Evolutionary conservation across 2,888 invertebrate genomes (phyloP).

Genomic region (Neria commutata): DNA sequence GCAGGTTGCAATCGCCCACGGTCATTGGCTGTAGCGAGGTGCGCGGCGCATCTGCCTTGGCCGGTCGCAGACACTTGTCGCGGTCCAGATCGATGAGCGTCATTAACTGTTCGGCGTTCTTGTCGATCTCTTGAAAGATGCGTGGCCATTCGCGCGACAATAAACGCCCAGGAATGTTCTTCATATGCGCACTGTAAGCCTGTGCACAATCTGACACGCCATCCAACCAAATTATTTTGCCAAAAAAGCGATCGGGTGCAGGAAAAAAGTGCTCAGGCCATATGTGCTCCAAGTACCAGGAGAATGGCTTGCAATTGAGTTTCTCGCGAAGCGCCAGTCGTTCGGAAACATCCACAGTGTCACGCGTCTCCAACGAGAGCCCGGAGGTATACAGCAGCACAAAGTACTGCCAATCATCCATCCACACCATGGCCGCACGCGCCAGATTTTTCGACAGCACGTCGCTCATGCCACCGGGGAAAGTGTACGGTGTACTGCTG

Average conservation of each 20-base stretch:
- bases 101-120: conserved; percentile 43
- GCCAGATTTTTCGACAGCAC: conserved; percentile 85
- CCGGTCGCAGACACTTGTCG: conserved; percentile 54
- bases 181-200: conserved; percentile 49
- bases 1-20: conserved; percentile 53
- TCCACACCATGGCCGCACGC: conserved; percentile 94
- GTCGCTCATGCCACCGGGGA: conserved; percentile 88
- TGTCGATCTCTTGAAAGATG: conserved; percentile 48
- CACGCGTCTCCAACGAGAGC: conserved; percentile 60
- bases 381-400: conserved; percentile 83
- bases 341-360: conserved; percentile 63
- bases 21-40: conserved; percentile 45
- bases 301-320: conserved; percentile 83
- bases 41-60: conserved; percentile 42
- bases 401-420: conserved; percentile 96
- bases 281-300: conserved; percentile 92
- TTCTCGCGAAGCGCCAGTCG: conserved; percentile 73
- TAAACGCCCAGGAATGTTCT: conserved; percentile 47
- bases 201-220: conserved; percentile 50
- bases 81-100: conserved; percentile 48
- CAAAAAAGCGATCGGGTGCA: conserved; percentile 84
- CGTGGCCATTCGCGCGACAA: conserved; percentile 50
- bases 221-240: conserved; percentile 70
- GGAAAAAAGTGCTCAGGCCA: conserved; percentile 98
- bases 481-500: conserved; percentile 92